phyloP scores from a whole-genome alignment of 2,113 vertebrate genomes.

The Tinamus guttatus region DNA sequence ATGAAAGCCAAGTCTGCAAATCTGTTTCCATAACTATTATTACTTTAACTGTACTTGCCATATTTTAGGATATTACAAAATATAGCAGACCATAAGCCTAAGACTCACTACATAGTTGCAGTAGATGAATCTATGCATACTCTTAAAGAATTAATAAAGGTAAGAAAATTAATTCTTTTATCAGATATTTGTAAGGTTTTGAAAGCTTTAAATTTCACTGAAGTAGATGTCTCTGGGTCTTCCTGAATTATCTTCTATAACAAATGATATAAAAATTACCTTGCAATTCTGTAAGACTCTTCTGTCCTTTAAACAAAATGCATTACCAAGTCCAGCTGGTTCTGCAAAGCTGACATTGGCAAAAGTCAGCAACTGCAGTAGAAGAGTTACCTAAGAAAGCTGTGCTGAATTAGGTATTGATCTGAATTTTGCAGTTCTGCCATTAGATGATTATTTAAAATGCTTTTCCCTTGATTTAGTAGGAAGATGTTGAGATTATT shows the following conservation, averaged over 20 bases:
- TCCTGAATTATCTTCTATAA: not conserved
- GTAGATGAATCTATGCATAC: conserved; percentile 86
- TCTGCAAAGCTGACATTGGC: not conserved
- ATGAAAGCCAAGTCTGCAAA: not conserved
- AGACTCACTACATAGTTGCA: conserved; percentile 84
- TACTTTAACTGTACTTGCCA: not conserved
- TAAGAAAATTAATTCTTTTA: conserved; percentile 11
- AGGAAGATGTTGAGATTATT: not conserved
- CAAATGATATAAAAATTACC: not conserved
- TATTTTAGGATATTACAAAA: conserved; percentile 87
- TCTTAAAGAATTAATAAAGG: conserved; percentile 86
- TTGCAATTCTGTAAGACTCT: not conserved
- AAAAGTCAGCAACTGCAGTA: not conserved
- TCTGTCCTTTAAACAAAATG: not conserved
- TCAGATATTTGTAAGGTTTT: not conserved
- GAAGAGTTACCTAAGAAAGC: not conserved
- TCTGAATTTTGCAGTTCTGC: not conserved
- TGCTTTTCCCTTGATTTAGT: not conserved
- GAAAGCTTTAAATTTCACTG: not conserved
- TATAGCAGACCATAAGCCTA: conserved; percentile 83
- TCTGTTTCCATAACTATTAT: not conserved
- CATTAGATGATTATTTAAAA: not conserved
- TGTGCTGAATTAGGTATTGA: not conserved
- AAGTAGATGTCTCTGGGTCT: not conserved
- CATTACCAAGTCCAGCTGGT: not conserved